These are phyloP conservation scores for Myrmophylax atrothorax DNA, from an alignment of 2,113 vertebrate species.

Conservation along the genomic window DNA sequence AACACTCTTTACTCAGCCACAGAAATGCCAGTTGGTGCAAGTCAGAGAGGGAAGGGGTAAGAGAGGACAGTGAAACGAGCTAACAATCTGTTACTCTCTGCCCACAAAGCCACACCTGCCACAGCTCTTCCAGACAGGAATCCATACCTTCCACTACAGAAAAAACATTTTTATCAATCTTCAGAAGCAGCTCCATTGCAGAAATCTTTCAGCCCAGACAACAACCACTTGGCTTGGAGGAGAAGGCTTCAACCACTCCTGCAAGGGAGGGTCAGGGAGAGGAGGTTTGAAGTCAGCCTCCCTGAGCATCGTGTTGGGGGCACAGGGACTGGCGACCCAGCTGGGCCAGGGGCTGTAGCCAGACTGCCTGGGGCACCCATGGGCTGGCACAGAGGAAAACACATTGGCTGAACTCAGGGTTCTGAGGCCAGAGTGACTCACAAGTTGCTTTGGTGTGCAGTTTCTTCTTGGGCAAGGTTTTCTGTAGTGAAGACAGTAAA, in stretches of 20 bases:
- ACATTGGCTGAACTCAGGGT: neutral
- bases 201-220: neutral
- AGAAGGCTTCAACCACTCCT: neutral
- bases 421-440: neutral
- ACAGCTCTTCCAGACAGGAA: neutral
- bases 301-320: rapidly evolving
- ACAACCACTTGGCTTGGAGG: neutral
- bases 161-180: rapidly evolving
- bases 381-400: neutral
- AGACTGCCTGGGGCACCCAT: rapidly evolving
- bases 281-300: neutral
- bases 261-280: neutral
- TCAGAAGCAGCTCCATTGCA: neutral
- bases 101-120: neutral
- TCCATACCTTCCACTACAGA: rapidly evolving
- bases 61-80: neutral
- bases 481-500: neutral
- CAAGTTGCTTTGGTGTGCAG: neutral
- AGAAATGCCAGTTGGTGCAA: neutral
- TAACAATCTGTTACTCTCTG: rapidly evolving
- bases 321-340: rapidly evolving
- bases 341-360: too few species aligned
- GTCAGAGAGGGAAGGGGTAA: neutral
- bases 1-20: too few species aligned
- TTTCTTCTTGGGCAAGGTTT: neutral